These are phyloP conservation scores for Drosophila teissieri DNA, from an alignment of 1,140 invertebrate species.

Conservation along the genomic window DNA sequence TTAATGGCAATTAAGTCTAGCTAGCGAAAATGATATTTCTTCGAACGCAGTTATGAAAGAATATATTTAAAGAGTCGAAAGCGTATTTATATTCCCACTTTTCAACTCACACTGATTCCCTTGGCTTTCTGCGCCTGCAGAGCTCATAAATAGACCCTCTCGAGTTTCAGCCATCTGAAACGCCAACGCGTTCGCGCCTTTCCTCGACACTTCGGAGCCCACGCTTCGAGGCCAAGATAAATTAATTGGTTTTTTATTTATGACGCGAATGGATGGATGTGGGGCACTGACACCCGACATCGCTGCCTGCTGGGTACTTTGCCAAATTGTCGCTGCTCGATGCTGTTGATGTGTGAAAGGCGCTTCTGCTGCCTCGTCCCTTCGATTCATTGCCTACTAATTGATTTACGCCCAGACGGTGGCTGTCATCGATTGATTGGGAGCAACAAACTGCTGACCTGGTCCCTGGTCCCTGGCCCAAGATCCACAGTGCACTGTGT, in stretches of 20 bases:
- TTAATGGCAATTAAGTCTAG: no score
- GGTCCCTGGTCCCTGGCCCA: conserved; percentile 6
- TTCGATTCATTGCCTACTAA: conserved; percentile 41
- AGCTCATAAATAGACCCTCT: conserved; percentile 52
- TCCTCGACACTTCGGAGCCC: conserved; percentile 31
- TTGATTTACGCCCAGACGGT: conserved; percentile 58
- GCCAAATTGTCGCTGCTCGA: conserved; percentile 45
- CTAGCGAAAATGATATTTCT: background rate
- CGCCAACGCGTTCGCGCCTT: conserved; percentile 2
- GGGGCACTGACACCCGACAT: conserved; percentile 18
- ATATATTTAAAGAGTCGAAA: background rate
- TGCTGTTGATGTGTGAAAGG: conserved; percentile 48
- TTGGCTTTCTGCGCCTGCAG: conserved; percentile 14
- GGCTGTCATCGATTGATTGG: conserved; percentile 57
- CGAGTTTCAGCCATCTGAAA: conserved; percentile 1
- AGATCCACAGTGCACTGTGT: background rate
- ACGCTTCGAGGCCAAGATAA: conserved; percentile 65
- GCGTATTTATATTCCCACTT: background rate
- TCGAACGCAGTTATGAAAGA: no score
- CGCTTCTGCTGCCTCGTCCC: background rate
- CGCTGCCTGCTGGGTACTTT: conserved; percentile 27
- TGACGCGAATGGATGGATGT: conserved; percentile 36
- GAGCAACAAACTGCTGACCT: conserved; percentile 48
- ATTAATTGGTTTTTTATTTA: conserved; percentile 83
- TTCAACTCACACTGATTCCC: conserved; percentile 4